Evolutionary conservation across 1,140 invertebrate genomes (phyloP), one percentile per base, ranked within the genome.

Genomic region (Caenorhabditis brenneri): DNA sequence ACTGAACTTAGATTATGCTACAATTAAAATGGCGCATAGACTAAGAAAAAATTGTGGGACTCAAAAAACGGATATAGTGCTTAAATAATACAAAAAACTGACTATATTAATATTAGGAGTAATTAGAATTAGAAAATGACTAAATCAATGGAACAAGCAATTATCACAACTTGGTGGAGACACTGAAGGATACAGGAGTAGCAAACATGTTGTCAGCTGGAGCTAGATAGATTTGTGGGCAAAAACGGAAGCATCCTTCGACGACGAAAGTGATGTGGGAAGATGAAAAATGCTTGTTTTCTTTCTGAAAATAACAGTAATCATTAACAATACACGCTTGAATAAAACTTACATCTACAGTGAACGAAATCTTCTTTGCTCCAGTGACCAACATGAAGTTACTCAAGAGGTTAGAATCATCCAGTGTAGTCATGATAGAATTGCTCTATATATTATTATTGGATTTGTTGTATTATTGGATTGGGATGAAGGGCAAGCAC

Each of bases 231-330:
- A 74, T 74, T 24, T 55, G 65, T 86, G 49, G 36, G 78, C 49
- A 6, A 82, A 86, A 29, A 84, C 86, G 65, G 90, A 90, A 39
- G 88, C 60, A 48, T 89, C 88, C 55, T 79, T 51, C 79, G 39
- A 74, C 65, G 49, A 53, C 46, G 58, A 31, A 90, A 39, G 16
- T 81, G 33, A 15, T 88, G 87, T 27, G 82, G 83, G 29, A 90
- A 51, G 82, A 91, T 91, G 85, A 84, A 79, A 19, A 87, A 82
- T 29, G 90, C 89, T 80, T 90, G 58, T 51, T 46, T 22, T 53
- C 19, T 19, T 65, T 60, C 58, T 85, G 74, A 42, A 83, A 33
- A 27, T 51, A 65, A 53, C 86, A 19, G 36, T 83, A 85, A 33
- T 12, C n/a, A n/a, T n/a, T 15, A 79, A 42, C n/a, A 49, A 24